Conservation (phyloP, 53 echinoderm and acorn worm genomes). For the Henricia sp. region DNA sequence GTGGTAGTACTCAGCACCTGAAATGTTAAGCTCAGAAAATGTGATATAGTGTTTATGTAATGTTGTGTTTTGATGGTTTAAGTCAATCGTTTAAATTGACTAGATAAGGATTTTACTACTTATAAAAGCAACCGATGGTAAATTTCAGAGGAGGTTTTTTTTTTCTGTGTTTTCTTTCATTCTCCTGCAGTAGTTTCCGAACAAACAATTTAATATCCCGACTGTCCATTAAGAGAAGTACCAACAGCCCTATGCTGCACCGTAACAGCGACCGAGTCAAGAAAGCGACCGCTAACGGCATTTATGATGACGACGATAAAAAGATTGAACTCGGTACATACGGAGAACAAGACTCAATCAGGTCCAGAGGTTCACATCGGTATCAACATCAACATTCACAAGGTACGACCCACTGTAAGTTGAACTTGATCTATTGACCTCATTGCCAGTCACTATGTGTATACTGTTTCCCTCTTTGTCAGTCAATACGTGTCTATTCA, state of each 20-base stretch:
- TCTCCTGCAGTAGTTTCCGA: conserved; percentile 74
- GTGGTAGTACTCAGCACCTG: too few species aligned
- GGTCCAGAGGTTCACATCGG: conserved; percentile 70
- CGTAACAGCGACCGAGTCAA: conserved; percentile 88
- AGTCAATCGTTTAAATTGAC: too few species aligned
- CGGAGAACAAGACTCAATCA: conserved; percentile 84
- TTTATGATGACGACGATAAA: conserved; percentile 85
- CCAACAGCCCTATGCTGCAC: conserved; percentile 86
- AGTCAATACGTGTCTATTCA: too few species aligned
- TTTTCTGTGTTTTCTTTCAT: background rate
- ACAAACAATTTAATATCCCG: conserved; percentile 95
- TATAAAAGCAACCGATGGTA: background rate
- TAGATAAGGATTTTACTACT: too few species aligned
- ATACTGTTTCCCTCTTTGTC: too few species aligned
- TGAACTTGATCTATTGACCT: background rate
- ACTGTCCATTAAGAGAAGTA: conserved; percentile 91
- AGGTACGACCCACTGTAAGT: conserved; percentile 21
- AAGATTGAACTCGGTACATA: conserved; percentile 78
- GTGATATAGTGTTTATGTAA: too few species aligned
- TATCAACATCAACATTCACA: conserved; percentile 49
- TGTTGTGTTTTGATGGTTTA: too few species aligned
- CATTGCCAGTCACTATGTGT: too few species aligned
- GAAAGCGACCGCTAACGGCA: conserved; percentile 62
- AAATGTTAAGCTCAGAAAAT: too few species aligned
- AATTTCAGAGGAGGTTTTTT: background rate